Percentiles rank a stretch among this genome's conserved stretches.
phyloP scores from a whole-genome alignment of 2,797 vertebrate species.

The Parambassis ranga region DNA sequence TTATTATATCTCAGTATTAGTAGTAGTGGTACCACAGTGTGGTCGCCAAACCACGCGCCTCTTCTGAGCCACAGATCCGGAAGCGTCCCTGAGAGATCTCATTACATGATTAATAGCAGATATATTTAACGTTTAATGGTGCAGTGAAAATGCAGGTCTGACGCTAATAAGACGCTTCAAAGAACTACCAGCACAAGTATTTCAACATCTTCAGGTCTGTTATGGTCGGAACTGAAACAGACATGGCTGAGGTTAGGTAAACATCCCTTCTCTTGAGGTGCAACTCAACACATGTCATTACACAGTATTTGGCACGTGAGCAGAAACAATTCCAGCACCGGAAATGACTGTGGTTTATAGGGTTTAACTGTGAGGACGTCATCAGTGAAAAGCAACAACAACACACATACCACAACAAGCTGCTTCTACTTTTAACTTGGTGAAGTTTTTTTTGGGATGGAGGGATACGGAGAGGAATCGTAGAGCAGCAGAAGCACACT shows the following conservation, averaged over 20 bases:
- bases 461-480: neutral
- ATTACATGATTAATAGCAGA: conserved; percentile 50
- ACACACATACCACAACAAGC: conserved; percentile 4
- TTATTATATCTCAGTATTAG: conserved; percentile 60
- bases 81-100: conserved; percentile 36
- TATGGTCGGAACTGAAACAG: conserved; percentile 21
- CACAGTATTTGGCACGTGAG: conserved; percentile 40
- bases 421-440: conserved; percentile 34
- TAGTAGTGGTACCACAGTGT: conserved; percentile 39
- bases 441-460: neutral
- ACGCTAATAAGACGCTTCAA: conserved; percentile 37
- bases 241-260: conserved; percentile 43
- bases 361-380: conserved; percentile 30
- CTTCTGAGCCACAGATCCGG: conserved; percentile 35
- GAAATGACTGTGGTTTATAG: conserved; percentile 46
- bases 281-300: conserved; percentile 50
- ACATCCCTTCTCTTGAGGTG: conserved; percentile 40
- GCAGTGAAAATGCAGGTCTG: conserved; percentile 31
- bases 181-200: conserved; percentile 7
- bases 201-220: conserved; percentile 40
- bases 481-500: conserved; percentile 11
- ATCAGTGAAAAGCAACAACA: conserved; percentile 39
- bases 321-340: conserved; percentile 33
- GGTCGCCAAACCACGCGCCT: conserved; percentile 23
- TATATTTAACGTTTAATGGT: conserved; percentile 61